Evolutionary conservation across 2,797 vertebrate species (phyloP).

Genomic region (Lithobates sylvaticus): DNA sequence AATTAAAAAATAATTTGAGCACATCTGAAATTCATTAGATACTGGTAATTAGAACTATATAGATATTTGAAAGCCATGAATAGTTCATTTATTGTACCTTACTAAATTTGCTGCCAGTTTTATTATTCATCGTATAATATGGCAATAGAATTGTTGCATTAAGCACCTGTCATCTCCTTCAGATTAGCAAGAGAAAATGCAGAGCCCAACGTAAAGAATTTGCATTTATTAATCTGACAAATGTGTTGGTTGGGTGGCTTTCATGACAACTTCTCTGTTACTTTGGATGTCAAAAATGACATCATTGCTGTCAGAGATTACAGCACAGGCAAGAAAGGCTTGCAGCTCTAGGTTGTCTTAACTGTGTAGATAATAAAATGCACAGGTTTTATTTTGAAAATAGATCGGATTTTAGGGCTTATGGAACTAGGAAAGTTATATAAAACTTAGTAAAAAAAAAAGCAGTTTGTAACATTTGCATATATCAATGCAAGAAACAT

Average conservation of each 20-base stretch:
- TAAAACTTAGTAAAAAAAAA: neutral
- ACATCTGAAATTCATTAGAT: constrained; percentile 77
- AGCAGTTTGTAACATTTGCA: neutral
- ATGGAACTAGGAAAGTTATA: neutral
- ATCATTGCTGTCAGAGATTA: constrained; percentile 44
- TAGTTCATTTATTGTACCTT: constrained; percentile 79
- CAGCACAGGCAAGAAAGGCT: neutral
- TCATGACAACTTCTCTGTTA: constrained; percentile 53
- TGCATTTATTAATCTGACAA: constrained; percentile 62
- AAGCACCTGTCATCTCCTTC: constrained; percentile 58
- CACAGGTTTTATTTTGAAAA: neutral
- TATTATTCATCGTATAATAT: constrained; percentile 78
- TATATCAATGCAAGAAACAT: neutral
- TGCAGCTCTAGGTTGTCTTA: constrained; percentile 4
- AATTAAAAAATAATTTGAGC: constrained; percentile 75
- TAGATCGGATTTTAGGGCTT: neutral
- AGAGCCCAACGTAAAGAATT: constrained; percentile 42
- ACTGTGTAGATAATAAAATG: neutral
- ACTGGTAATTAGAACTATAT: constrained; percentile 80
- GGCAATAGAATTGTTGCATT: constrained; percentile 76
- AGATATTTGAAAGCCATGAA: constrained; percentile 78
- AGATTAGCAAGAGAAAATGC: constrained; percentile 55
- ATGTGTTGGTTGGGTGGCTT: constrained; percentile 59
- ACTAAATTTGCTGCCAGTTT: constrained; percentile 82
- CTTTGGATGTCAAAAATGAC: constrained; percentile 50